Evolutionary conservation across 2,797 vertebrate species (phyloP).

Genomic region (Amazonetta brasiliensis): DNA sequence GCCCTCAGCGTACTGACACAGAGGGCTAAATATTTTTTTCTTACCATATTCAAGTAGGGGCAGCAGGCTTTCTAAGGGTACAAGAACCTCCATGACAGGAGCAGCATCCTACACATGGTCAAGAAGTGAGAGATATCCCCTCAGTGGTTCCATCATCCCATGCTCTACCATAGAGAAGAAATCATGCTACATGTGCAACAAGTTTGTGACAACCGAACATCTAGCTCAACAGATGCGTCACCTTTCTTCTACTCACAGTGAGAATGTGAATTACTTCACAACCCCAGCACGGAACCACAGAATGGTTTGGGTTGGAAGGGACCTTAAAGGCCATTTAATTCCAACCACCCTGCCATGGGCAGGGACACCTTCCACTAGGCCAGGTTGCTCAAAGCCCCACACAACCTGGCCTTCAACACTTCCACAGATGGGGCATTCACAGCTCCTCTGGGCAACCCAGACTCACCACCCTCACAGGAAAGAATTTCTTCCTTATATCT

Average conservation of each 20-base stretch:
- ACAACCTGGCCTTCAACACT: too few relatives aligned
- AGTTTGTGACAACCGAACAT: neutral
- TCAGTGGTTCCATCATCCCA: too few relatives aligned
- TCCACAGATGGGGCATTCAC: too few relatives aligned
- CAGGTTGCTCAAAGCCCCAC: too few relatives aligned
- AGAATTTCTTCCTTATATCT: too few relatives aligned
- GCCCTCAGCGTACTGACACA: neutral
- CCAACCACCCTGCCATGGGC: too few relatives aligned
- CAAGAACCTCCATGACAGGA: neutral
- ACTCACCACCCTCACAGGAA: too few relatives aligned
- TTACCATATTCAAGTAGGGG: neutral
- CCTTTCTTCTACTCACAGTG: neutral
- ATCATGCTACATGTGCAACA: fast-evolving
- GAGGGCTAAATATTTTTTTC: neutral
- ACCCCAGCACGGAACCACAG: neutral
- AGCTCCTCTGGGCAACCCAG: too few relatives aligned
- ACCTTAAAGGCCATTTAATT: too few relatives aligned
- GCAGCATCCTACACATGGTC: neutral
- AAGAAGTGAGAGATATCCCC: neutral
- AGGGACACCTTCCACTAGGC: too few relatives aligned
- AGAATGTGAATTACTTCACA: neutral
- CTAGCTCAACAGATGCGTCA: neutral
- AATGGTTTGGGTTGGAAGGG: too few relatives aligned
- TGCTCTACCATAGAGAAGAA: neutral
- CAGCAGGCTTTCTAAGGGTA: neutral